Base-by-base conservation (phyloP, 1,140 invertebrate genomes). In the Telenomus remus region DNA sequence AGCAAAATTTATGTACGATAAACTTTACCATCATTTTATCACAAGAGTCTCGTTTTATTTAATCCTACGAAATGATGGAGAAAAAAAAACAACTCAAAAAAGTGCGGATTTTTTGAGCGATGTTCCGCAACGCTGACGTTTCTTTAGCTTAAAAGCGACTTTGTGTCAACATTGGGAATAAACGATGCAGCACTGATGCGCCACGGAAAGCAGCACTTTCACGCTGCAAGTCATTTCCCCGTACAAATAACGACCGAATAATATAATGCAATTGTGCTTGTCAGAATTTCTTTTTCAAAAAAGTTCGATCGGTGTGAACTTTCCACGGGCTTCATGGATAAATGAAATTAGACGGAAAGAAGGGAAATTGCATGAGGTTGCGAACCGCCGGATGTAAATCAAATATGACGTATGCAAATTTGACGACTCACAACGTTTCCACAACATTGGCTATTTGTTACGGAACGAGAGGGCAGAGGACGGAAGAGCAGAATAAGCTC, bases 121-220 rank as follows among this genome's bases (percentile, higher is more conserved):
- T 63, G 66, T 74, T 69, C 69, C 75, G 75, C 69, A 77, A 69
- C 68, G 48, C 4, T 76, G 56, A 71, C 39, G 66, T 74, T 71
- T 78, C 70, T 78, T 59, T 75, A 50, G 70, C 43, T 71, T 54
- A 63, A 78, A 78, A 75, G 70, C 57, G 16, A 70, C 76, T 78
- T 78, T 78, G 76, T 78, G 56, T 60, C 50, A 65, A 47, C 54
- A 66, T 39, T 27, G 34, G 57, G 50, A 76, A 65, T 70, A 46
- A 76, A 49, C 56, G 73, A 44, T 70, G 65, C 73, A 60, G 47
- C 65, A 76, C 60, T 70, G 53, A 76, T 76, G 48, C 10, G 47
- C 48, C 11, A 59, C 59, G 34, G 39, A 55, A 42, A 76, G n/a
- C 9, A 12, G 15, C 47, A 35, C 56, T 66, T 68, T 75, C 48